phyloP scores from a whole-genome alignment of 2,888 invertebrate genomes.

The Spisula subtruncata region DNA sequence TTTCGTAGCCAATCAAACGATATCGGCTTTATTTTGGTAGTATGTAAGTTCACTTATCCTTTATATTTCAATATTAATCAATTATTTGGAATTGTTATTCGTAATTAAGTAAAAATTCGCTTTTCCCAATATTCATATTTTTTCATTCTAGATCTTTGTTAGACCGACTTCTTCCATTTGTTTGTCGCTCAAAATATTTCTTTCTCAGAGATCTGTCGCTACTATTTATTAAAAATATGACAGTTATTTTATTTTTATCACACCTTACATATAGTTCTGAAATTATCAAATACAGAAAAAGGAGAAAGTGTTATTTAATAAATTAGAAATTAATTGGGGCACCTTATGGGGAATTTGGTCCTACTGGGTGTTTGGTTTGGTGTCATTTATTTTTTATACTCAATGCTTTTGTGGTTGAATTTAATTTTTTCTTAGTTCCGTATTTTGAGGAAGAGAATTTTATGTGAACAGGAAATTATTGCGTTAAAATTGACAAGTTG shows the following conservation, averaged over 20 bases:
- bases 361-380: not conserved
- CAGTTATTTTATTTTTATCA: not conserved
- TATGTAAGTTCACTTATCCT: slow-evolving; percentile 92
- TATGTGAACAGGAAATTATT: not conserved
- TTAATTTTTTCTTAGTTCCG: not conserved
- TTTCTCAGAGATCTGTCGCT: not conserved
- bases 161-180: not conserved
- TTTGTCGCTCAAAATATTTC: not conserved
- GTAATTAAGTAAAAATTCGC: not conserved
- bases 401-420: not conserved
- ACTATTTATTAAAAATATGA: not conserved
- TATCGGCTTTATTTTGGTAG: slow-evolving; percentile 89
- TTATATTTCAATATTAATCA: slow-evolving; percentile 89
- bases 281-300: not conserved
- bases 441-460: not conserved
- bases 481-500: not conserved
- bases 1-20: slow-evolving; percentile 93
- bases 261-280: not conserved
- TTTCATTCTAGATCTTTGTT: not conserved
- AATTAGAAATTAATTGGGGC: slow-evolving; percentile 21
- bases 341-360: not conserved
- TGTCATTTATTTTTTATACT: not conserved
- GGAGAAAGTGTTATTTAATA: not conserved
- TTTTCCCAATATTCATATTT: not conserved
- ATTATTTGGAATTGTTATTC: not conserved